phyloP scores from a whole-genome alignment of 2,888 invertebrate species.

The Ichneumoninae sp. region DNA sequence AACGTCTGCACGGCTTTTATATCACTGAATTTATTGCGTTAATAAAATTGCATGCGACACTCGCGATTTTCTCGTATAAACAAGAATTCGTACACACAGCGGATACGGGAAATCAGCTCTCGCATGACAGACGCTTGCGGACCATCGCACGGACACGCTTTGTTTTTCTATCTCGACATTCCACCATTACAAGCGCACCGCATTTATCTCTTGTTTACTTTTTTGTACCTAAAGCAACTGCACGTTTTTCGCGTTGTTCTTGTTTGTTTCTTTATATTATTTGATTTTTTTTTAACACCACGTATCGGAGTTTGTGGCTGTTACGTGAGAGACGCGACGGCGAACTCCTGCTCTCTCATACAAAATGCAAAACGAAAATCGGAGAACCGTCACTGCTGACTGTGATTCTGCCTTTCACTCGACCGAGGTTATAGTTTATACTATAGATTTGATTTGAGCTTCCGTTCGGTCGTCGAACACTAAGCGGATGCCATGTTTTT shows the following conservation, averaged over 20 bases:
- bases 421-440: slow-evolving; percentile 58
- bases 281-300: background rate
- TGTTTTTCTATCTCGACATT: slow-evolving; percentile 30
- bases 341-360: background rate
- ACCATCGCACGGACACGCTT: slow-evolving; percentile 43
- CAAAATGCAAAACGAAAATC: slow-evolving; percentile 48
- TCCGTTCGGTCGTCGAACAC: slow-evolving; percentile 19
- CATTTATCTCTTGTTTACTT: slow-evolving; percentile 56
- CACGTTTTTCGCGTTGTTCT: background rate
- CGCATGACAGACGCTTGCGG: slow-evolving; percentile 61
- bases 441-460: slow-evolving; percentile 54
- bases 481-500: slow-evolving; percentile 14
- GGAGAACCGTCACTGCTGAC: slow-evolving; percentile 40
- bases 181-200: background rate
- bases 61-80: slow-evolving; percentile 22
- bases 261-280: slow-evolving; percentile 24
- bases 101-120: slow-evolving; percentile 42
- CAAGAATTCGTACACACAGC: slow-evolving; percentile 27
- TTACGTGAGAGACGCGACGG: slow-evolving; percentile 20
- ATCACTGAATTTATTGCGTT: slow-evolving; percentile 7
- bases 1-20: background rate
- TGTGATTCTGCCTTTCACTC: slow-evolving; percentile 7
- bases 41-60: slow-evolving; percentile 17
- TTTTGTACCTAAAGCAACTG: background rate
- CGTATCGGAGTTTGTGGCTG: background rate